phyloP scores from a whole-genome alignment of 1,140 invertebrate genomes.

The Drosophila tristis region DNA sequence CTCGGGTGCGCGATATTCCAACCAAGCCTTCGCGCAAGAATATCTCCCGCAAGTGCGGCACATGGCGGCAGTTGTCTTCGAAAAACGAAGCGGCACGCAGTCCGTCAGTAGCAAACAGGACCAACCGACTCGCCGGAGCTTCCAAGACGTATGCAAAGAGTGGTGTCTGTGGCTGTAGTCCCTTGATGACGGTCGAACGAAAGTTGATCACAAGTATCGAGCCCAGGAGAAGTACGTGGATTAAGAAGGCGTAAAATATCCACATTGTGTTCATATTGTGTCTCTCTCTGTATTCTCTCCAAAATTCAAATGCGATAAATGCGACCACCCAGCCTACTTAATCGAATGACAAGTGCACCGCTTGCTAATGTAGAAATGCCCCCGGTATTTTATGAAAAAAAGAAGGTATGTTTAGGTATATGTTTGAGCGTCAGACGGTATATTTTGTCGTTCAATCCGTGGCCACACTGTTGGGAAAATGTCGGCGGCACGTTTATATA shows the following conservation, averaged over 20 bases:
- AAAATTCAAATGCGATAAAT: constrained; percentile 9
- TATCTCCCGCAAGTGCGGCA: constrained; percentile 64
- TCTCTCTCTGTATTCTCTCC: neutral
- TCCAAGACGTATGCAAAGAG: constrained; percentile 68
- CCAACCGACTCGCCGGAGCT: constrained; percentile 89
- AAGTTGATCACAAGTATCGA: constrained; percentile 89
- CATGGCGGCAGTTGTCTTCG: constrained; percentile 75
- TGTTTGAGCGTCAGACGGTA: no score
- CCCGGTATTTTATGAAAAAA: no score
- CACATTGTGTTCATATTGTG: constrained; percentile 55
- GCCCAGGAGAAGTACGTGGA: constrained; percentile 86
- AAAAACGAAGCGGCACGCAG: constrained; percentile 93
- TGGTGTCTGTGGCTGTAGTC: constrained; percentile 85
- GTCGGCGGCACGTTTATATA: constrained; percentile 62
- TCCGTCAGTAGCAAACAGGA: constrained; percentile 96
- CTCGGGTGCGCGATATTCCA: constrained; percentile 95
- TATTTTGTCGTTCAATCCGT: no score
- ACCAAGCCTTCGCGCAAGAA: constrained; percentile 88
- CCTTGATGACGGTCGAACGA: constrained; percentile 87
- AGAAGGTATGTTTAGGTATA: no score
- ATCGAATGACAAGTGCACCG: neutral
- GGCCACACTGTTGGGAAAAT: constrained; percentile 25
- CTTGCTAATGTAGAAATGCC: no score
- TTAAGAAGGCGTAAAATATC: constrained; percentile 67
- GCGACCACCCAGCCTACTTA: no score